Evolutionary conservation across 2,888 invertebrate genomes (phyloP).

Genomic region (Choreutis nemorana): DNA sequence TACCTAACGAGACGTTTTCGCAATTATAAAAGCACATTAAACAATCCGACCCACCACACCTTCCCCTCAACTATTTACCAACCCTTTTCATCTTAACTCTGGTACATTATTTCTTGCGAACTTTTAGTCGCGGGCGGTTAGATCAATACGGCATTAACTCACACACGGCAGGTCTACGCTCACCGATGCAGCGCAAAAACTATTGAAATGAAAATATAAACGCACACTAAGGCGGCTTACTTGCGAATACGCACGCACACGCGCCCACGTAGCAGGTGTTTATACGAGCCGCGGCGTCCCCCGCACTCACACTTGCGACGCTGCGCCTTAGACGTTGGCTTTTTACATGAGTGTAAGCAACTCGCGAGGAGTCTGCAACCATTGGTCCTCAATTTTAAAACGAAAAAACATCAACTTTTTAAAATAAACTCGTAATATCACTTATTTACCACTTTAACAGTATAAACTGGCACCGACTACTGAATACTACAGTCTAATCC

Average conservation of each 20-base stretch:
- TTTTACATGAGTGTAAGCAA: slow-evolving; percentile 61
- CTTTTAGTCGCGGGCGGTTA: slow-evolving; percentile 29
- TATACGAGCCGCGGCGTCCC: slow-evolving; percentile 27
- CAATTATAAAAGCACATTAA: too few relatives aligned
- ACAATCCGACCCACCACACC: too few relatives aligned
- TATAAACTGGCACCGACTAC: too few relatives aligned
- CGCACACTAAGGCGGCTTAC: slow-evolving; percentile 28
- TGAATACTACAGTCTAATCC: too few relatives aligned
- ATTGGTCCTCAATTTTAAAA: too few relatives aligned
- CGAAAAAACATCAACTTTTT: too few relatives aligned
- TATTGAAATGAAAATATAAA: slow-evolving; percentile 63
- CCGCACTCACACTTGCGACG: slow-evolving; percentile 19
- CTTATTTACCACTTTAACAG: too few relatives aligned
- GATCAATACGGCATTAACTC: slow-evolving; percentile 62
- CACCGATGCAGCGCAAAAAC: slow-evolving; percentile 55
- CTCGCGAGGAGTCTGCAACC: slow-evolving; percentile 23
- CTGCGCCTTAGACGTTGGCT: slow-evolving; percentile 62
- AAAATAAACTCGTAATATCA: too few relatives aligned
- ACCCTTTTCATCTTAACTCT: background rate
- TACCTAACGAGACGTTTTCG: too few relatives aligned
- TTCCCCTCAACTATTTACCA: too few relatives aligned
- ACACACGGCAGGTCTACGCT: slow-evolving; percentile 36
- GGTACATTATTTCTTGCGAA: slow-evolving; percentile 36
- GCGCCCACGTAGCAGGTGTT: slow-evolving; percentile 29
- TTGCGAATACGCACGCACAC: slow-evolving; percentile 27